These are phyloP conservation scores for Conistra vaccinii DNA, from an alignment of 2,888 invertebrate genomes.

Conservation along the genomic window DNA sequence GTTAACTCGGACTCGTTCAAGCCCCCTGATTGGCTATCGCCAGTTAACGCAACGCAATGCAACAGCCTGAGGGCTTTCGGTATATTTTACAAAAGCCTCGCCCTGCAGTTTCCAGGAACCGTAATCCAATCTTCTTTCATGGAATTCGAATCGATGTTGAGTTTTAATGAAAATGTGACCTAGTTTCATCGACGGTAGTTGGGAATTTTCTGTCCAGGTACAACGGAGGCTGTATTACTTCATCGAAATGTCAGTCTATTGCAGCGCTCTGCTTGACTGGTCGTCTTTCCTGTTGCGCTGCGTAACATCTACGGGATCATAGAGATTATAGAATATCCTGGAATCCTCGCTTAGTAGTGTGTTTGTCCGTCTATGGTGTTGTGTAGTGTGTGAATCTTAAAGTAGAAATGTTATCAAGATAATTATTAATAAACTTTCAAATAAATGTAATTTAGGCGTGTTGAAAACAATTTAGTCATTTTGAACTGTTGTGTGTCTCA, in stretches of 20 bases:
- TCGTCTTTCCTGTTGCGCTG: slow-evolving; percentile 1
- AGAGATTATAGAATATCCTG: slow-evolving; percentile 14
- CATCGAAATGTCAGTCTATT: slow-evolving; percentile 15
- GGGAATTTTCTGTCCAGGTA: slow-evolving; percentile 10
- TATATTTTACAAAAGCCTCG: background rate
- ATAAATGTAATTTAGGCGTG: background rate
- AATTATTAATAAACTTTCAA: background rate
- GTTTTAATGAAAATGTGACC: slow-evolving; percentile 36
- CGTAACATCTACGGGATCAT: background rate
- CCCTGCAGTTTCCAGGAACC: slow-evolving; percentile 22
- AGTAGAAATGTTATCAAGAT: background rate
- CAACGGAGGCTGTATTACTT: slow-evolving; percentile 5
- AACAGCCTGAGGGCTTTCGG: background rate
- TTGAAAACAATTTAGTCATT: background rate
- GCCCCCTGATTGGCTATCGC: background rate
- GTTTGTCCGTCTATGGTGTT: background rate
- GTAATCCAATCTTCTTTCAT: slow-evolving; percentile 19
- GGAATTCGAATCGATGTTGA: slow-evolving; percentile 28
- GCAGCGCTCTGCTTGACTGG: slow-evolving; percentile 3
- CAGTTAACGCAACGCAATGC: background rate
- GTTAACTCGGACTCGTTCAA: background rate
- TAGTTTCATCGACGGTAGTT: slow-evolving; percentile 41
- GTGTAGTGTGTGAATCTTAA: slow-evolving; percentile 8
- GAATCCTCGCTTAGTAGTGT: background rate
- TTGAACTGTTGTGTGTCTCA: background rate